Base-by-base conservation (phyloP, 2,113 vertebrate species). In the Typhlomys cinereus region DNA sequence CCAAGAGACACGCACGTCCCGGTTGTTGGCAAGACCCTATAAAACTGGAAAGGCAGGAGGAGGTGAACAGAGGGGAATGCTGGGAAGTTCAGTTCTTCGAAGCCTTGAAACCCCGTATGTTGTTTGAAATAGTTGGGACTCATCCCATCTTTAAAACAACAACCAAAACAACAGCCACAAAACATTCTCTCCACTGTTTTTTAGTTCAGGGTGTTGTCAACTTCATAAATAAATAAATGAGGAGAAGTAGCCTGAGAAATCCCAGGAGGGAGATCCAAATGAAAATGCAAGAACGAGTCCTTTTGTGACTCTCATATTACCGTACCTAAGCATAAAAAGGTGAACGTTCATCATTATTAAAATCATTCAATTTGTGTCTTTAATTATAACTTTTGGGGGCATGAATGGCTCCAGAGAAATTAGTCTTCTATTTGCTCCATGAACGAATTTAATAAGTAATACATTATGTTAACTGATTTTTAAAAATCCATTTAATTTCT, bases 331-430 rank as follows among this genome's bases (percentile, higher is more conserved):
- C 92, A 92, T 89, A 54, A 93, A 94, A 96, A 95, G 96, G 94
- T 95, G 95, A 97, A 91, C 39, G 91, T 96, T 97, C 95, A 97
- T 93, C 95, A 96, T 96, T 96, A 96, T 97, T 97, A 96, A 97
- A 95, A 96, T 96, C 96, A 97, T 96, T 96, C 96, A 97, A 96
- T 96, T 97, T 96, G 95, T 96, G 96, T 96, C 95, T 97, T 97
- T 97, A 96, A 97, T 97, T 95, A 95, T 96, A 97, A 97, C 96
- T 97, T 96, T 96, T 95, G 97, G 96, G 96, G 95, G 94, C 94
- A 96, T 96, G 95, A 96, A 96, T 96, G 94, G 95, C 96, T 96
- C 95, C 95, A 96, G 96, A 96, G 96, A 97, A 97, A 97, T 97
- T 95, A 96, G 95, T 95, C 96, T 96, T 96, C 96, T 95, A 97